Evolutionary conservation across 2,797 vertebrate genomes (phyloP).

Genomic region (Microcaecilia unicolor): DNA sequence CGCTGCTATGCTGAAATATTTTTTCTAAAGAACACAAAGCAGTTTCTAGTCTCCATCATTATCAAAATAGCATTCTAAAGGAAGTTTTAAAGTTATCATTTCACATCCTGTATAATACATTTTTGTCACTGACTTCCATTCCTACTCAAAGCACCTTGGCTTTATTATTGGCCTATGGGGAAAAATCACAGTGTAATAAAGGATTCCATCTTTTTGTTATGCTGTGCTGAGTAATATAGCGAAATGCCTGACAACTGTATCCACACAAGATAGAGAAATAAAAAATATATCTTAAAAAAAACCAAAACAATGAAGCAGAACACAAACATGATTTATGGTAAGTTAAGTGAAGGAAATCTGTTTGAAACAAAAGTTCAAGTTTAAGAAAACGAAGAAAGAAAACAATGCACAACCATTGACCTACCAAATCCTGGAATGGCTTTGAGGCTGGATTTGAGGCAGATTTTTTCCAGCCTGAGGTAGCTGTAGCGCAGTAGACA

Average conservation of each 20-base stretch:
- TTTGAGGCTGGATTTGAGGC: slow-evolving; percentile 91
- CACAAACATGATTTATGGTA: slow-evolving; percentile 1
- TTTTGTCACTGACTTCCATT: slow-evolving; percentile 1
- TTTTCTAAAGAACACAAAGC: not conserved
- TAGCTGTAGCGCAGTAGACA: slow-evolving; percentile 94
- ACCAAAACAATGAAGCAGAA: not conserved
- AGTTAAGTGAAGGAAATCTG: not conserved
- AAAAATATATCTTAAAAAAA: no score
- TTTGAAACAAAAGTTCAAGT: not conserved
- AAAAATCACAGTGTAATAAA: not conserved
- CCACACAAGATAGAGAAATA: not conserved
- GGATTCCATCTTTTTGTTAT: not conserved
- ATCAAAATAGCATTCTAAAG: not conserved
- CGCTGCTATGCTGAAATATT: not conserved
- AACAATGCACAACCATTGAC: slow-evolving; percentile 32
- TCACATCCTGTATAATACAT: slow-evolving; percentile 9
- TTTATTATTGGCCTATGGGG: slow-evolving; percentile 4
- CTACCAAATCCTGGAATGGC: slow-evolving; percentile 90
- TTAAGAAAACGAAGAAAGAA: slow-evolving; percentile 1
- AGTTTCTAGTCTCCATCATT: slow-evolving; percentile 4
- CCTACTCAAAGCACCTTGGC: slow-evolving; percentile 8
- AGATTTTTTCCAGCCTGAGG: slow-evolving; percentile 93
- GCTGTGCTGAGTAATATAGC: slow-evolving; percentile 3
- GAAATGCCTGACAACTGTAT: slow-evolving; percentile 7
- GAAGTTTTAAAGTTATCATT: slow-evolving; percentile 13